phyloP scores from a whole-genome alignment of 1,140 invertebrate species.

The Tribolium madens region DNA sequence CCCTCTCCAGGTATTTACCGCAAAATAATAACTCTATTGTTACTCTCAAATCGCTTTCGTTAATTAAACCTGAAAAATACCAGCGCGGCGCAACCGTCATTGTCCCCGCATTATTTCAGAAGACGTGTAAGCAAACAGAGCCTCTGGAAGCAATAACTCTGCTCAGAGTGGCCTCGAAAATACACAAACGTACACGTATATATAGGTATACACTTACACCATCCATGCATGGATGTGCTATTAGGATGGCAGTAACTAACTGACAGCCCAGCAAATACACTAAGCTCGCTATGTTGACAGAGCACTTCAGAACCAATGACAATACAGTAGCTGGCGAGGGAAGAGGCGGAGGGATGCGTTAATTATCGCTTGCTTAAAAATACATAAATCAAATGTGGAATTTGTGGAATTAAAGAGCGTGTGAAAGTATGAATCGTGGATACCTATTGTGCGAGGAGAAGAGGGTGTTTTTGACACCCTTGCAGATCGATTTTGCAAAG shows the following conservation, averaged over 20 bases:
- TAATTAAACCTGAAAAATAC: neutral
- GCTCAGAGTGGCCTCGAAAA: slow-evolving; percentile 8
- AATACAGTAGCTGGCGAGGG: slow-evolving; percentile 65
- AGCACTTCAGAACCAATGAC: slow-evolving; percentile 65
- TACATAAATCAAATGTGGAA: neutral
- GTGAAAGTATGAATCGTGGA: slow-evolving; percentile 1
- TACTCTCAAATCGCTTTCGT: neutral
- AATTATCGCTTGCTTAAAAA: slow-evolving; percentile 7
- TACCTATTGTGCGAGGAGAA: neutral
- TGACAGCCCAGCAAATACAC: slow-evolving; percentile 62
- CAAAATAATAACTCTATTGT: neutral
- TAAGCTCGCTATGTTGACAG: slow-evolving; percentile 61
- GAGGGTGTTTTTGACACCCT: slow-evolving; percentile 17
- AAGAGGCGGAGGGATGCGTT: neutral
- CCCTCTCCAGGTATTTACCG: slow-evolving; percentile 1
- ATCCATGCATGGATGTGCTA: slow-evolving; percentile 47
- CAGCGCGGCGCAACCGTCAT: neutral
- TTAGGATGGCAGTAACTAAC: slow-evolving; percentile 47
- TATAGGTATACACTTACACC: slow-evolving; percentile 32
- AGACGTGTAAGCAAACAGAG: slow-evolving; percentile 23
- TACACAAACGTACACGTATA: slow-evolving; percentile 20
- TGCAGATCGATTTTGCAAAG: slow-evolving; percentile 37
- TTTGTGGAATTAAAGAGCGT: slow-evolving; percentile 20
- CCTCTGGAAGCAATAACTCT: slow-evolving; percentile 21
- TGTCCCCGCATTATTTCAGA: neutral